These are phyloP conservation scores for Leucophenga varia DNA, from an alignment of 1,140 invertebrate genomes.

Conservation along the genomic window DNA sequence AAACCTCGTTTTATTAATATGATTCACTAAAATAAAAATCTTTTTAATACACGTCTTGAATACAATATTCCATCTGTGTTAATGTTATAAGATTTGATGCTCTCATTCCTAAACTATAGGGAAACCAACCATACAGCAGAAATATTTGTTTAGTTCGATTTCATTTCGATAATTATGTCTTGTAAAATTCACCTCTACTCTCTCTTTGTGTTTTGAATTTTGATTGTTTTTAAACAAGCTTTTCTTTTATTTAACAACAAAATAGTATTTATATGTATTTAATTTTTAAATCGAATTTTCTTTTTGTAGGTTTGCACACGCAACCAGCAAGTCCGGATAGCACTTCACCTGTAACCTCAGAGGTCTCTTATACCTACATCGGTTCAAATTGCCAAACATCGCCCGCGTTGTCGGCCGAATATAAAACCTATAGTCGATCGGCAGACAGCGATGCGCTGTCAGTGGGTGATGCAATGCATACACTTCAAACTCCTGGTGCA, in stretches of 20 bases:
- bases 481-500: conserved; percentile 23
- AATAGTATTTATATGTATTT: no score
- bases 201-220: background rate
- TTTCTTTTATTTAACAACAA: no score
- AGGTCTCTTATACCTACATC: conserved; percentile 64
- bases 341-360: conserved; percentile 75
- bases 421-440: conserved; percentile 50
- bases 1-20: no score
- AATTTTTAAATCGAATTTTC: no score
- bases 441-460: conserved; percentile 49
- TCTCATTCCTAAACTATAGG: no score
- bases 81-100: no score
- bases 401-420: conserved; percentile 46
- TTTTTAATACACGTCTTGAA: no score
- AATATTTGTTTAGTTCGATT: no score
- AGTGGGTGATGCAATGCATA: conserved; percentile 45
- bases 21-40: no score
- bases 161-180: background rate
- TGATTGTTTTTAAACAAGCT: no score
- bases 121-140: no score
- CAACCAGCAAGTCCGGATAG: conserved; percentile 80
- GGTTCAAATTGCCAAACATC: conserved; percentile 56
- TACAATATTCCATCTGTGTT: no score
- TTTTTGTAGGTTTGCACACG: conserved; percentile 38
- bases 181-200: background rate